Evolutionary conservation across 1,140 invertebrate species (phyloP), one percentile per base, ranked within the genome.

Genomic region (Drosophila ogumai): DNA sequence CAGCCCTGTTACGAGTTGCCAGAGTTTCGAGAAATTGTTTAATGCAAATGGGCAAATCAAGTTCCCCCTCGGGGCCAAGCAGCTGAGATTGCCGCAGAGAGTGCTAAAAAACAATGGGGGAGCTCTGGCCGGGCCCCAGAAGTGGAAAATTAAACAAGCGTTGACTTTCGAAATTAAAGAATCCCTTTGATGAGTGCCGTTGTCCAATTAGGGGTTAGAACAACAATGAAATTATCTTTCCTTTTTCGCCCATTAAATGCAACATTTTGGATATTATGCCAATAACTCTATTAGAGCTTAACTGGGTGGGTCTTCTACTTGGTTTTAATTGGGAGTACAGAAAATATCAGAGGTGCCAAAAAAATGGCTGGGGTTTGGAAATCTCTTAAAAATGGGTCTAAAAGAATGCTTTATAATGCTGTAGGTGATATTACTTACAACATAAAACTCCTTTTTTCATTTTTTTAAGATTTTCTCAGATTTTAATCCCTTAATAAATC

Each of bases 1-100:
- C 44, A 72, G 32, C 40, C 50, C 31, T 36, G 43, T 31, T 41
- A 25, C 66, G 28, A 61, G 40, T 34, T 54, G 15, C 49, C 31
- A 44, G 32, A 54, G 73, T 49, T 59, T 50, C 54, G 34, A 54
- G 56, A 77, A 76, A 77, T 77, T 77, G 61, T 68, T 76, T 77
- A 77, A 77, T 77, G 74, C 73, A 77, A 77, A 77, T 77, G 74
- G 74, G 47, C 43, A 59, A 77, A 77, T 77, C 73, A 77, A 77
- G 73, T 76, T 58, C 41, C 64, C 74, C 74, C 74, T 68, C 60
- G 73, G 64, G 74, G 73, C 54, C 13, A 12, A 40, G 41, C 43
- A 22, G 47, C 74, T 55, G 73, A 76, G 74, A 76, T 76, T 76
- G 63, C 74, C 61, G 54, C 55, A 28, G 41, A 58, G 61, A 56